These are phyloP conservation scores for Sericinus montela DNA, from an alignment of 2,888 invertebrate species.

Conservation along the genomic window DNA sequence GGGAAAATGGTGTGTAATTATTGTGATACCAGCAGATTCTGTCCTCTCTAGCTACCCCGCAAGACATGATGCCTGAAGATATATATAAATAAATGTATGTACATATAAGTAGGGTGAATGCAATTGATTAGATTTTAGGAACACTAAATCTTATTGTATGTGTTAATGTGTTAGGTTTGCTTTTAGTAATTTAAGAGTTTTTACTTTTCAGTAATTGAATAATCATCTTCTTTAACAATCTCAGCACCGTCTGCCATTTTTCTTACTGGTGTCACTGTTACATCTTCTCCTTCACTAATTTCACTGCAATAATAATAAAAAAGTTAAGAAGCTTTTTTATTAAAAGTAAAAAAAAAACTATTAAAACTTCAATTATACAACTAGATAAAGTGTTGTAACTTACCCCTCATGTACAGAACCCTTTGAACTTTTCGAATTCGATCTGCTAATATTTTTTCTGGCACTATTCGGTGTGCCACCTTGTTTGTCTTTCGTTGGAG, in stretches of 20 bases:
- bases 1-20: too few species aligned
- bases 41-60: too few species aligned
- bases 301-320: conserved; percentile 37
- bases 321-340: too few species aligned
- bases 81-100: too few species aligned
- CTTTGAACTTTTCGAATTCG: conserved; percentile 58
- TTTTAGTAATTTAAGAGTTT: neutral
- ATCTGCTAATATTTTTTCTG: conserved; percentile 44
- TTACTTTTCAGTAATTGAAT: conserved; percentile 27
- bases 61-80: too few species aligned
- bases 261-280: conserved; percentile 26
- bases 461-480: conserved; percentile 32
- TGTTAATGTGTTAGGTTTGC: too few species aligned
- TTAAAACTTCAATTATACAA: neutral
- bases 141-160: neutral
- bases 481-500: conserved; percentile 37
- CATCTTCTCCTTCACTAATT: conserved; percentile 52
- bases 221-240: conserved; percentile 38
- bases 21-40: too few species aligned
- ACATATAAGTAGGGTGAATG: too few species aligned
- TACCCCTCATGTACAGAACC: conserved; percentile 54
- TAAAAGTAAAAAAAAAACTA: too few species aligned
- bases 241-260: conserved; percentile 50
- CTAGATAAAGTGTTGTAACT: conserved; percentile 16
- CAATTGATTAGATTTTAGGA: too few species aligned